These are phyloP conservation scores for Cochlearius cochlearius DNA, from an alignment of 2,113 vertebrate species.

Conservation along the genomic window DNA sequence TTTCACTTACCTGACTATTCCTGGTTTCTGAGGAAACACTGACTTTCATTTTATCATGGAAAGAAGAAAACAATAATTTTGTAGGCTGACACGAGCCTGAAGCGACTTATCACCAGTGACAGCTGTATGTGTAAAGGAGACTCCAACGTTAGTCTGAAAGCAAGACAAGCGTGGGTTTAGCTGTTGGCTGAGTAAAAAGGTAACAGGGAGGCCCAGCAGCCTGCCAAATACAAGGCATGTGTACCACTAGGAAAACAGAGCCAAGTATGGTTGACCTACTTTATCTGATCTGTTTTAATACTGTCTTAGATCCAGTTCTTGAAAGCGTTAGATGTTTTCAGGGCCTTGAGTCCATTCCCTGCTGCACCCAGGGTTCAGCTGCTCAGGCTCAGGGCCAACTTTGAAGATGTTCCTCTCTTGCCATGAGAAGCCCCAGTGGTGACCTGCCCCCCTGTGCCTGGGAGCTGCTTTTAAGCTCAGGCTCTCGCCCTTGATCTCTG, in stretches of 20 bases:
- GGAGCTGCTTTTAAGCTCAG: not conserved
- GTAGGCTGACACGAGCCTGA: not conserved
- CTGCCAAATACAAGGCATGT: not conserved
- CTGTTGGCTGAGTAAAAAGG: not conserved
- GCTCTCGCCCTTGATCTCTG: not conserved
- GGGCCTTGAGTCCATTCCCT: not conserved
- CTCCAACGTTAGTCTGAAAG: not conserved
- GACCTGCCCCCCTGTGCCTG: accelerated
- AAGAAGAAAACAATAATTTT: not conserved
- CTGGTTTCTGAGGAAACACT: not conserved
- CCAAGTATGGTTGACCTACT: not conserved
- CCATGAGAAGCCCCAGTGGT: not conserved
- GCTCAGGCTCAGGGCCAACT: not conserved
- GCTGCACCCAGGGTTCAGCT: not conserved
- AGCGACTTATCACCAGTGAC: not conserved
- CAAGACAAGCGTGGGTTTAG: not conserved
- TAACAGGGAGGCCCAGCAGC: not conserved
- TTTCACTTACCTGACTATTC: not conserved
- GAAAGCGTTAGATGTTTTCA: not conserved
- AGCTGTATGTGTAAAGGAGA: not conserved
- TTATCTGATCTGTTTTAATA: not conserved
- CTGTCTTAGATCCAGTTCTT: not conserved
- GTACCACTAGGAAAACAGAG: not conserved
- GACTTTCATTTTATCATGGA: not conserved
- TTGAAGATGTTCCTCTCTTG: not conserved